These are phyloP conservation scores for Philopedon plagiatum DNA, from an alignment of 2,888 invertebrate species.

Conservation along the genomic window DNA sequence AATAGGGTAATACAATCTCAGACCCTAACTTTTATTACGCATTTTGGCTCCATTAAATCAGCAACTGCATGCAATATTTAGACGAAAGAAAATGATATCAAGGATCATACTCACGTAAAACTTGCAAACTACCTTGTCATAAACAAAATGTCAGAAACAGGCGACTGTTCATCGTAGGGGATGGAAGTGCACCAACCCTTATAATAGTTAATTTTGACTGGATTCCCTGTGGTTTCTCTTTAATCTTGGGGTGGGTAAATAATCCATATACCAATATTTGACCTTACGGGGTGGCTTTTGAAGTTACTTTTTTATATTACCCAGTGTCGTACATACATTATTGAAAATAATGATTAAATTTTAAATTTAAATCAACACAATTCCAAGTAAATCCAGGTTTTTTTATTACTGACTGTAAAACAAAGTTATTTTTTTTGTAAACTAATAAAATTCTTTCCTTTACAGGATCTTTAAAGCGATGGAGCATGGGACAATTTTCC, in stretches of 20 bases:
- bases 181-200: constrained; percentile 29
- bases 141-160: constrained; percentile 38
- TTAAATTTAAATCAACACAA: too few species aligned
- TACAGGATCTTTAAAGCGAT: not conserved
- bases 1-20: not conserved
- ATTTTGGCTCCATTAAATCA: not conserved
- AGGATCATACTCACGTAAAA: constrained; percentile 27
- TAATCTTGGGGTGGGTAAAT: constrained; percentile 29
- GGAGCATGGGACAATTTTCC: not conserved
- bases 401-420: too few species aligned
- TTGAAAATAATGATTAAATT: too few species aligned
- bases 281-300: constrained; percentile 3
- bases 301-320: not conserved
- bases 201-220: constrained; percentile 54
- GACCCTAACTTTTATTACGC: not conserved
- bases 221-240: constrained; percentile 50
- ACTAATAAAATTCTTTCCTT: not conserved
- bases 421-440: not conserved
- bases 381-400: too few species aligned
- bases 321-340: not conserved
- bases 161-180: constrained; percentile 17
- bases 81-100: constrained; percentile 19
- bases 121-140: constrained; percentile 34
- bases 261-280: constrained; percentile 15
- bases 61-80: constrained; percentile 27